These are phyloP conservation scores for Alexandromys fortis DNA, from an alignment of 2,113 vertebrate genomes.

Conservation along the genomic window DNA sequence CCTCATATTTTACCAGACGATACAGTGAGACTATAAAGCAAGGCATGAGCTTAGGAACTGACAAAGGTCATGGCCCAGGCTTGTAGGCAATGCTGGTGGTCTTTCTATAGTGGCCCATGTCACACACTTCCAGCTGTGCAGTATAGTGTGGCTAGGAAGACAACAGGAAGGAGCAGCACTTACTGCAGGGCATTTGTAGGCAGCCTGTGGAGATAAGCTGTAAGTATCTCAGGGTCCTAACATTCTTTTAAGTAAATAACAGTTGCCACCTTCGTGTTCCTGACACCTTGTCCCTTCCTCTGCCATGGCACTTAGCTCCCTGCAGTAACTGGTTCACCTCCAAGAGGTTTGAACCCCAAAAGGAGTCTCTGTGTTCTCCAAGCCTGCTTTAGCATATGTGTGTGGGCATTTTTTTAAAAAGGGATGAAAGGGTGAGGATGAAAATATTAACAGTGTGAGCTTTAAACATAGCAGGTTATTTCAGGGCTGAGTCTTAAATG, in stretches of 20 bases:
- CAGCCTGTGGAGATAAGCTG: not conserved
- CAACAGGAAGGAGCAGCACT: not conserved
- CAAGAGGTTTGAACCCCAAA: not conserved
- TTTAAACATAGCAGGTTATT: not conserved
- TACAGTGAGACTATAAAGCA: slow-evolving; percentile 25
- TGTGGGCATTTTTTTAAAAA: not conserved
- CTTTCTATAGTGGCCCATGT: not conserved
- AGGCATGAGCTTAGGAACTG: not conserved
- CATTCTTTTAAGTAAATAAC: not conserved
- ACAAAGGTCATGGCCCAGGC: not conserved
- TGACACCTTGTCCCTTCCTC: not conserved
- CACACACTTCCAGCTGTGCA: not conserved
- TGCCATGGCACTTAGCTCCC: not conserved
- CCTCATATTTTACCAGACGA: not conserved
- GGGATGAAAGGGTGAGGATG: not conserved
- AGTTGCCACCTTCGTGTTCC: not conserved
- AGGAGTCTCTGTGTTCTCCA: not conserved
- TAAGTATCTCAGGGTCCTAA: not conserved
- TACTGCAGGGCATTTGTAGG: not conserved
- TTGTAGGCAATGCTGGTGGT: not conserved
- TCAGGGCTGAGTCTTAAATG: not conserved
- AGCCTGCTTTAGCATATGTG: not conserved
- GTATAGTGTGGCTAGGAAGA: not conserved
- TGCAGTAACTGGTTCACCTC: not conserved
- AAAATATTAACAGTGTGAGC: not conserved